Evolutionary conservation across 2,888 invertebrate genomes (phyloP).

Genomic region (Lacanobia oleracea): DNA sequence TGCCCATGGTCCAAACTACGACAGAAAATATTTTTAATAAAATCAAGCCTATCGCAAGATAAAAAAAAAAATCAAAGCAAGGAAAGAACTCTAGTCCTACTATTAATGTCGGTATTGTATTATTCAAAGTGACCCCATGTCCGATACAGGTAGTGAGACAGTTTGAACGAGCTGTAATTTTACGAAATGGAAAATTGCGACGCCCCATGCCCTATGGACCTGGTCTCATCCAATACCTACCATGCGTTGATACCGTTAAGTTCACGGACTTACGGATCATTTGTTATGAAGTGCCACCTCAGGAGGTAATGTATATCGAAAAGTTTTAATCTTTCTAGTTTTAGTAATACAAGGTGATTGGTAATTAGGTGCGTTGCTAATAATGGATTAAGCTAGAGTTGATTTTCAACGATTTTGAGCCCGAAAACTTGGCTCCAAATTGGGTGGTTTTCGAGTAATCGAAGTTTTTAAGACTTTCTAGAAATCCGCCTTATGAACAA

Average conservation of each 20-base stretch:
- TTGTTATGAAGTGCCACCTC: slow-evolving; percentile 97
- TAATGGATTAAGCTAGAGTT: no score
- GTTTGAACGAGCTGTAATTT: slow-evolving; percentile 95
- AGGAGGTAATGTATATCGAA: slow-evolving; percentile 92
- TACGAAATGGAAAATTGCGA: slow-evolving; percentile 94
- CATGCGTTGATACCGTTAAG: slow-evolving; percentile 96
- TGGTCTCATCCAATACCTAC: slow-evolving; percentile 96
- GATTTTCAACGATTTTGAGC: no score
- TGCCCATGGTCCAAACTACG: not conserved
- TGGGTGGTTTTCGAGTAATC: no score
- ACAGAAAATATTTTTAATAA: not conserved
- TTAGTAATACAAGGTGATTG: no score
- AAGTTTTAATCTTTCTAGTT: not conserved
- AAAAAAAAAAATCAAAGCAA: not conserved
- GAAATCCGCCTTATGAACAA: no score
- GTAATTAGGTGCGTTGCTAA: no score
- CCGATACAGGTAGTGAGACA: slow-evolving; percentile 92
- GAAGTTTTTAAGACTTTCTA: no score
- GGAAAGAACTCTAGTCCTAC: not conserved
- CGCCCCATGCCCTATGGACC: slow-evolving; percentile 93
- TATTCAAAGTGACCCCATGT: not conserved
- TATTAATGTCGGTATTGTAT: not conserved
- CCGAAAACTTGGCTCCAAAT: no score
- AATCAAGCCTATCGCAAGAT: no score
- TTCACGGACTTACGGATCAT: slow-evolving; percentile 97